Base-by-base conservation (phyloP, 37 sponge, comb jelly and placozoan genomes). In the Geodia barretti region DNA sequence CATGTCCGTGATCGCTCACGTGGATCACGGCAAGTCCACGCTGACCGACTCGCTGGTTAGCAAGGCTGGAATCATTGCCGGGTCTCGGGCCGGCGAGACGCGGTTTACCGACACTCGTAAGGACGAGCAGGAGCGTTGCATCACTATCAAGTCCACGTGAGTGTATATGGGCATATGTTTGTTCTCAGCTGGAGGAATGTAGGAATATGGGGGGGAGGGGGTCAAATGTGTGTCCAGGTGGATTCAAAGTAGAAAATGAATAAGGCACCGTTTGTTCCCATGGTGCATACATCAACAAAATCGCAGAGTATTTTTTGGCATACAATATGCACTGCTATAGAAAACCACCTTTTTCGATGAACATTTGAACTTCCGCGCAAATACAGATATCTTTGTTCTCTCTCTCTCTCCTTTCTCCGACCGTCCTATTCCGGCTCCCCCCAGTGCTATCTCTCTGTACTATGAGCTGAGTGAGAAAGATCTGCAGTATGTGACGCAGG, bases 1-100 rank as follows among this genome's bases (percentile, higher is more conserved):
- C 88, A 99, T 99, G 99, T 97, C 97, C 24, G 99, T 99, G 5
- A 99, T 99, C 17, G 99, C 99, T 17, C 99, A 99, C 77, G 99
- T 97, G 41, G 99, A 99, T 69, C 97, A 99, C 77, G 99, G 99
- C 70, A 99, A 99, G 78, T 97, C 97, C 8, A 99, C 99, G 0
- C 86, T 99, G 43, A 99, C 97, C 0, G 99, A 99, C 72, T 92
- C 99, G 26, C 87, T 99, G 36, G 99, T 97, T 75, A 90, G 89
- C 76, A 99, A 99, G 72, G 99, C 99, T 1, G 99, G 97, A 68
- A 99, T 99, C 90, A 99, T 97, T 62, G 97, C 99, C 29, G 84
- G 88, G 14, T 86, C 78, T 43, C 84, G 87, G n/a, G 97, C 99
- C 0, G 99, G 99, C 47, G 97, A 96, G 41, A 90, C 93, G 41